A percentile compares a stretch with the other conserved stretches of the same genome.
phyloP scores from a whole-genome alignment of 2,888 invertebrate species.

The Trissoscelio sp. region DNA sequence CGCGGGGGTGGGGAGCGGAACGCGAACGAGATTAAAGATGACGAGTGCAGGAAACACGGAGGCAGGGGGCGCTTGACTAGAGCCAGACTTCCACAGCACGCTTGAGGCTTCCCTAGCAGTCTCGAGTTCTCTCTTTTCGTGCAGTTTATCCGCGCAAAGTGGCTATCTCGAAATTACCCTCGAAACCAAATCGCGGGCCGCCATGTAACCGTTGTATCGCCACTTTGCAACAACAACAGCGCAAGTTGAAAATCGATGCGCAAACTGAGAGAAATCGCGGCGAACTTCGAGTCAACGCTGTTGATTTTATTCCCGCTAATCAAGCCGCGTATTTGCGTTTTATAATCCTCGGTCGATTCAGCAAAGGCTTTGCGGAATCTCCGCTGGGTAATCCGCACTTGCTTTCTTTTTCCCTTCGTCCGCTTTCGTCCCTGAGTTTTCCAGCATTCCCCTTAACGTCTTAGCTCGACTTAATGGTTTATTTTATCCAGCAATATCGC shows the following conservation, averaged over 20 bases:
- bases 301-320: slow-evolving; percentile 82
- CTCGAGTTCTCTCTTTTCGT: slow-evolving; percentile 80
- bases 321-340: slow-evolving; percentile 83
- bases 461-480: slow-evolving; percentile 79
- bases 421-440: slow-evolving; percentile 52
- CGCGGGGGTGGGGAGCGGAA: slow-evolving; percentile 50
- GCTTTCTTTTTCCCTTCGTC: slow-evolving; percentile 59
- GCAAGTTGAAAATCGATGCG: slow-evolving; percentile 15
- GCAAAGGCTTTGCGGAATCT: slow-evolving; percentile 82
- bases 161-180: slow-evolving; percentile 80
- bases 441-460: slow-evolving; percentile 63
- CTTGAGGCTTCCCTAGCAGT: slow-evolving; percentile 80
- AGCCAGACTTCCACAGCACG: slow-evolving; percentile 83
- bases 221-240: slow-evolving; percentile 42
- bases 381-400: slow-evolving; percentile 76
- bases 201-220: slow-evolving; percentile 38
- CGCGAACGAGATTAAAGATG: slow-evolving; percentile 77
- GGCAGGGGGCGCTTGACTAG: slow-evolving; percentile 82
- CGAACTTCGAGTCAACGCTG: slow-evolving; percentile 70
- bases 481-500: slow-evolving; percentile 81
- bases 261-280: not conserved
- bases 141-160: slow-evolving; percentile 82
- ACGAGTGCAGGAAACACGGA: slow-evolving; percentile 80
- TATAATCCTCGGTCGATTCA: slow-evolving; percentile 82
- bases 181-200: slow-evolving; percentile 73